A percentile compares a stretch with the other conserved stretches of the same genome.
Evolutionary conservation across 2,888 invertebrate species (phyloP).

Genomic region (Netelia inedita): DNA sequence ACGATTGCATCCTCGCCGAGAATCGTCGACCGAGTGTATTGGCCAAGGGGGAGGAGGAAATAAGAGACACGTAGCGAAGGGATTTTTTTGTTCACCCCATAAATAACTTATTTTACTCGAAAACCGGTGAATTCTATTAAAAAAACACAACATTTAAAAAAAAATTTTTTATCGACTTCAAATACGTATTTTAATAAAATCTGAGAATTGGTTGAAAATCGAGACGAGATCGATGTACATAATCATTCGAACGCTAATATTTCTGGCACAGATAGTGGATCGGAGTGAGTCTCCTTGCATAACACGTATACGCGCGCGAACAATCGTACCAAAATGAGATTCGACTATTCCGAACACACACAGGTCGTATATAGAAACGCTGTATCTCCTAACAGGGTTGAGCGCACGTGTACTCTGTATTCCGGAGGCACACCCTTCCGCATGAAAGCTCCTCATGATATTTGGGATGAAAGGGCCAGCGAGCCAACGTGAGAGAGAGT

Average conservation of each 20-base stretch:
- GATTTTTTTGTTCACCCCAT: too few relatives aligned
- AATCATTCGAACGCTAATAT: neutral
- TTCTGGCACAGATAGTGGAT: neutral
- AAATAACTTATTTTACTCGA: too few relatives aligned
- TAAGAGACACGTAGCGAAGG: neutral
- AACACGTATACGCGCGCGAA: neutral
- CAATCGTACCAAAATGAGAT: constrained; percentile 53
- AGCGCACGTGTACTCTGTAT: constrained; percentile 57
- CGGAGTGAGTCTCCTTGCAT: neutral
- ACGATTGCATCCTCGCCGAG: constrained; percentile 57
- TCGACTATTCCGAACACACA: constrained; percentile 31
- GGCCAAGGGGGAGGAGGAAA: constrained; percentile 44
- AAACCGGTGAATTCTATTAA: too few relatives aligned
- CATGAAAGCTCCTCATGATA: constrained; percentile 70
- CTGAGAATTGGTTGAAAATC: too few relatives aligned
- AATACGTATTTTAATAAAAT: too few relatives aligned
- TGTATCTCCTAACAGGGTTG: constrained; percentile 35
- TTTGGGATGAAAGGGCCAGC: constrained; percentile 68
- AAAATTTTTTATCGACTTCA: too few relatives aligned
- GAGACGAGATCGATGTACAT: neutral
- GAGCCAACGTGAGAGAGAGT: constrained; percentile 11
- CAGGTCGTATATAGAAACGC: constrained; percentile 12
- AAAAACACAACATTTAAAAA: too few relatives aligned
- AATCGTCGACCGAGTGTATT: constrained; percentile 26
- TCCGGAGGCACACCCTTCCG: constrained; percentile 69